Evolutionary conservation across 2,797 vertebrate species (phyloP), one percentile per base, ranked within the genome.

Genomic region (Aselliscus stoliczkanus): DNA sequence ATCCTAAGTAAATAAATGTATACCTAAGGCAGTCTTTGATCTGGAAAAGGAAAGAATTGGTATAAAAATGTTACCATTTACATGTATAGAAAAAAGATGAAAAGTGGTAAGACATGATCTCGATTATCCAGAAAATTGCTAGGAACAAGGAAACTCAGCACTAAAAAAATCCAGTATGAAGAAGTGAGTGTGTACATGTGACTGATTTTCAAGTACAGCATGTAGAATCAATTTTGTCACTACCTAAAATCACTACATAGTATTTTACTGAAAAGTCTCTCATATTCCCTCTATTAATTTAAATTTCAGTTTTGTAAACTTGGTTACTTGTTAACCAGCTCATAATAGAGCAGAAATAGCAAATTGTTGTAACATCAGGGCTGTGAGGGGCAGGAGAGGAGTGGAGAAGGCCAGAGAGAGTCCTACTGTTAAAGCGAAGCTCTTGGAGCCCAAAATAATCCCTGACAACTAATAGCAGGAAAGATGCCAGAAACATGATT

Each of bases 1-100:
- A 94, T 62, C 84, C 37, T 67, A 86, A 69, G 47, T 87, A 95
- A 84, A 88, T 94, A 92, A 84, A 92, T 37, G n/a, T 47, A 72
- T 3, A 84, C 4, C 11, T 44, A 69, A 87, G 72, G 44, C 34
- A 81, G 37, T 8, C 70, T 82, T 72, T 93, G 72, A 73, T 81
- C 82, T 96, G 58, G 64, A 89, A 95, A 95, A 93, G 42, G 11
- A 58, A 85, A 50, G 18, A 76, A 56, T 17, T 37, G 27, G 42
- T 65, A 94, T 1, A 79, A 37, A 95, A 88, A 29, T 60, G 58
- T 54, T 86, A 93, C 92, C 13, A 95, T 86, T 80, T 58, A 70
- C 4, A 34, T 37, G 13, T 72, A 44, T 0, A 89, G 17, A 90
- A 50, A 73, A 95, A 82, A 72, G 47, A 62, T 73, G 47, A 86